Conservation (phyloP, 2,888 invertebrate genomes). For the Lysandra bellargus region DNA sequence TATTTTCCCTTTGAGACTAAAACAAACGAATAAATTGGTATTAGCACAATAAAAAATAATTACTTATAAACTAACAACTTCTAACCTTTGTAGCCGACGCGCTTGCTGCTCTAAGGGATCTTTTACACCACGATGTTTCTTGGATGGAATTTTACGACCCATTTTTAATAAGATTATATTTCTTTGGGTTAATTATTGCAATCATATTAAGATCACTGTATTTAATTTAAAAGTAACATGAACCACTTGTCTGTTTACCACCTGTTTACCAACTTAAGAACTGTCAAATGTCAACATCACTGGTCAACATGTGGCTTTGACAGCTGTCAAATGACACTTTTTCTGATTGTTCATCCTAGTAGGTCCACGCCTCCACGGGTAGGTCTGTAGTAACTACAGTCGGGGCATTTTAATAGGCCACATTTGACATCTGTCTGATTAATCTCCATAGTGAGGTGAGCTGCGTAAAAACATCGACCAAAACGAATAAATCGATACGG, state of each 20-base stretch:
- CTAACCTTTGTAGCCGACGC: constrained; percentile 82
- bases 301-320: neutral
- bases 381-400: too few species aligned
- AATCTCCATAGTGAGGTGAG: too few species aligned
- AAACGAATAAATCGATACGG: too few species aligned
- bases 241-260: too few species aligned
- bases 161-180: constrained; percentile 57
- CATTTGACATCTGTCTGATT: too few species aligned
- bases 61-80: neutral
- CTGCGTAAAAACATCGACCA: too few species aligned
- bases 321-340: neutral
- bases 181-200: neutral
- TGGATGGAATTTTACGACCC: constrained; percentile 90
- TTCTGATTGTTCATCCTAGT: too few species aligned
- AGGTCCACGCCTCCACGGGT: too few species aligned
- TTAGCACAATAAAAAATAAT: neutral
- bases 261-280: neutral
- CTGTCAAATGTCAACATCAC: neutral
- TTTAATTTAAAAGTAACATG: neutral
- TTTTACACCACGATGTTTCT: constrained; percentile 88
- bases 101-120: constrained; percentile 87
- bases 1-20: constrained; percentile 85
- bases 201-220: neutral
- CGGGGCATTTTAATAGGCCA: too few species aligned
- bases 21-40: constrained; percentile 37